Evolutionary conservation across 1,140 invertebrate genomes (phyloP), one percentile per base, ranked within the genome.

Genomic region (Helicoverpa armigera): DNA sequence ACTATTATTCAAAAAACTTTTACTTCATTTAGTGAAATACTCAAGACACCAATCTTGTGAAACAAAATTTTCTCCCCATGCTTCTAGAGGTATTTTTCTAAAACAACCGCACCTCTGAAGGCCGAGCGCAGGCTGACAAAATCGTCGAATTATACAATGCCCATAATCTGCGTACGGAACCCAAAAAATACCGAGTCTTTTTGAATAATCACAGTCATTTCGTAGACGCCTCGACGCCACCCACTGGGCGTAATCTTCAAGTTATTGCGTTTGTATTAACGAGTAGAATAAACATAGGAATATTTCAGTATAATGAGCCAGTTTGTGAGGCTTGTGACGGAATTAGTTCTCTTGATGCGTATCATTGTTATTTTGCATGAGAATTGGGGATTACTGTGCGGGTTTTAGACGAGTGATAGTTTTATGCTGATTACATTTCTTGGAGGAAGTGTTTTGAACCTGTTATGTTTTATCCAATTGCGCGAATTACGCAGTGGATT

Each of bases 241-340:
- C 76, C 79, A 74, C 63, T 35, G 72, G 67, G 81, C 78, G 86
- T 88, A 88, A 88, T 88, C 85, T 87, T 81, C 82, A 70, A 81
- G 85, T 86, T 86, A 87, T 87, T 82, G 85, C 83, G 79, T 83
- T 82, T 80, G 80, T 85, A 86, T 85, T 84, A 85, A 87, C 84
- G 87, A 74, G 79, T 67, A 77, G 80, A 86, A 86, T 85, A 87
- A 85, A 87, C 87, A 85, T 88, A 75, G 43, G 72, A 77, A 83
- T 83, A 83, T 83, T 87, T 85, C 82, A 83, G 54, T 56, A 83
- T 86, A 88, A 85, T 88, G 80, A 85, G 77, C 60, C 69, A 53
- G 60, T 70, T 74, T 67, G 78, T 78, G 80, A 60, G 76, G 72
- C 80, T 51, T 80, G 74, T 67, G 73, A 80, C 56, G 18, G 82